These are phyloP conservation scores for Unio delphinus DNA, from an alignment of 2,888 invertebrate genomes.

Conservation along the genomic window DNA sequence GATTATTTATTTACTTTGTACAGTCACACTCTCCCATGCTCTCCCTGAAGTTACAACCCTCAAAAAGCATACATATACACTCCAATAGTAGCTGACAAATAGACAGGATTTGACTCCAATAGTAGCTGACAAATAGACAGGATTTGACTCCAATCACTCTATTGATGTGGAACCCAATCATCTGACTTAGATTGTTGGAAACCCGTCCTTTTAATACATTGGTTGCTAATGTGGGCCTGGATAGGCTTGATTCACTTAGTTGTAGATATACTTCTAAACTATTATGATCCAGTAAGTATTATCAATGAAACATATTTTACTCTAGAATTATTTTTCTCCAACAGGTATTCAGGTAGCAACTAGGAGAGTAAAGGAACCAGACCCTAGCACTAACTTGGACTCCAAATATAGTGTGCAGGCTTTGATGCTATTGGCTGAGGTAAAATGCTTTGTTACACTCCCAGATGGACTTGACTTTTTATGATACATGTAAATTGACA, in stretches of 20 bases:
- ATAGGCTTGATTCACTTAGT: not conserved
- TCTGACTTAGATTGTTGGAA: not conserved
- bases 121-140: too few species aligned
- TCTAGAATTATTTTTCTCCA: not conserved
- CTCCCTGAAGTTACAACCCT: too few species aligned
- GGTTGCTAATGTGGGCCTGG: not conserved
- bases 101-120: too few species aligned
- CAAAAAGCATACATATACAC: too few species aligned
- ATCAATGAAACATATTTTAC: not conserved
- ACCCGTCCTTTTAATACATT: not conserved
- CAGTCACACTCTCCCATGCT: too few species aligned
- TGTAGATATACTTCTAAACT: not conserved
- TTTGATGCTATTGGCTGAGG: slow-evolving; percentile 82
- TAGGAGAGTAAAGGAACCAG: slow-evolving; percentile 43
- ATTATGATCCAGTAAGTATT: not conserved
- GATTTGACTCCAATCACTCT: too few species aligned
- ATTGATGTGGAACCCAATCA: not conserved
- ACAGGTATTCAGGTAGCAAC: slow-evolving; percentile 20
- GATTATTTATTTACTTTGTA: too few species aligned
- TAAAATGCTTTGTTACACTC: slow-evolving; percentile 27
- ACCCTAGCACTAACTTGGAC: slow-evolving; percentile 39
- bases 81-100: too few species aligned
- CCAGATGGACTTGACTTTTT: too few species aligned
- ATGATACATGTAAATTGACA: too few species aligned
- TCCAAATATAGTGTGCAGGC: slow-evolving; percentile 83